Evolutionary conservation across 1,140 invertebrate species (phyloP), one percentile per base, ranked within the genome.

Genomic region (Zaprionus tsacasi): DNA sequence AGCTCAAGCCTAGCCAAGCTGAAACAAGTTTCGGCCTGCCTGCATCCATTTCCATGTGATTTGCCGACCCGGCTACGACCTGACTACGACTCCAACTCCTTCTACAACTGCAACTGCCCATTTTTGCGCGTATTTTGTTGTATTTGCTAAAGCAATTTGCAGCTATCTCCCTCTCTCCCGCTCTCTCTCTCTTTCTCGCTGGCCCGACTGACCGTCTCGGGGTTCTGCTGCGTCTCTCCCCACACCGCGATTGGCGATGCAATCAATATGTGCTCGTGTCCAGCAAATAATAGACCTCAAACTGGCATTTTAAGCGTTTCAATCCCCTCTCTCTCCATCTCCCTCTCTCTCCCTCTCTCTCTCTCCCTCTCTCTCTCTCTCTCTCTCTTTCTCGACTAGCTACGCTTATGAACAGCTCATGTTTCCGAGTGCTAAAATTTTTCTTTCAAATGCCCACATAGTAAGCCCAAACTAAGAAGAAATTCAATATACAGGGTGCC

Each of bases 241-340:
- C 45, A 63, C 48, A 30, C 55, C 60, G 58, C 59, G 61, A 69
- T 79, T 73, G 76, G 38, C 87, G 90, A 91, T 91, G 82, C 90
- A 88, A 91, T 91, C 90, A 91, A 91, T 91, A 91, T 85, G 73
- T 88, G 82, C 90, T 91, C 90, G 90, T 91, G 90, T 91, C 90
- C 90, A 90, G 81, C 90, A 91, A 91, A 91, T 91, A 91, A 91
- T 90, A 91, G 90, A 82, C 86, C 76, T 83, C 76, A 83, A 88
- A 80, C 89, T 89, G 70, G 81, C 89, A 76, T 91, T 82, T 91
- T 91, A 79, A 79, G 74, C 71, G 74, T 74, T 76, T 75, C 55
- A 21, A 38, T 58, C 56, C 43, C 54, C 7, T 17, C 2, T 30
- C 43, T 40, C 11, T 17, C 15, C 21, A 13, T 36, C 33, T 25